Conservation (phyloP, 2,113 vertebrate genomes). For the Oenanthe oenanthe region DNA sequence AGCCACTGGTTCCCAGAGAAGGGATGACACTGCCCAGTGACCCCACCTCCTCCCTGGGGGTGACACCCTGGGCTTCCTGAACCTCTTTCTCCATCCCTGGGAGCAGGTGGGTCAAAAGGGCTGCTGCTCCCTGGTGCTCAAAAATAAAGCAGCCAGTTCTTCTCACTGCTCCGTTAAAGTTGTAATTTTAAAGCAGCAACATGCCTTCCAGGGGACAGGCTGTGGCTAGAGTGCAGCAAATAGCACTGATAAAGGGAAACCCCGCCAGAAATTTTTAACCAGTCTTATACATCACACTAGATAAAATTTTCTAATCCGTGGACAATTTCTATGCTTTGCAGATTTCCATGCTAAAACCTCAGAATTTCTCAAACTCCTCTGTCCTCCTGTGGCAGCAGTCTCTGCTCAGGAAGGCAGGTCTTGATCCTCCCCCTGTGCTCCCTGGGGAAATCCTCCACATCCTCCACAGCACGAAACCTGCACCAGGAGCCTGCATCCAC, state of each 20-base stretch:
- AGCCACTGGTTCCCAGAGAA: accelerated
- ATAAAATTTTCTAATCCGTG: not conserved
- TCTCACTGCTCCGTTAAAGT: not conserved
- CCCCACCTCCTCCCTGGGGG: not conserved
- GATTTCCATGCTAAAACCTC: slow-evolving; percentile 1
- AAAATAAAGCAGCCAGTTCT: not conserved
- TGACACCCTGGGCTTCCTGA: not conserved
- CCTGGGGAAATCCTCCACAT: not conserved
- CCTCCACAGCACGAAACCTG: not conserved
- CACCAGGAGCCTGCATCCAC: not conserved
- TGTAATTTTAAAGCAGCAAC: slow-evolving; percentile 27
- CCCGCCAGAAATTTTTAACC: slow-evolving; percentile 2
- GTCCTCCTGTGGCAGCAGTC: not conserved
- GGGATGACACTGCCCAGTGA: not conserved
- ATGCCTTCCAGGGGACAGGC: not conserved
- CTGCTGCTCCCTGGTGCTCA: not conserved
- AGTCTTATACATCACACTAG: slow-evolving; percentile 5
- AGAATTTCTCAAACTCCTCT: not conserved
- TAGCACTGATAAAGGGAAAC: slow-evolving; percentile 13
- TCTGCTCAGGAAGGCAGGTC: not conserved
- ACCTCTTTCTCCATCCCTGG: not conserved
- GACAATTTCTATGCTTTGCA: not conserved
- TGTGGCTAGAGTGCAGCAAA: not conserved
- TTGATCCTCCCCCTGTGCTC: not conserved
- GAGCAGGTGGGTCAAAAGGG: not conserved